phyloP scores from a whole-genome alignment of 2,113 vertebrate species.

The Pardalotus punctatus region DNA sequence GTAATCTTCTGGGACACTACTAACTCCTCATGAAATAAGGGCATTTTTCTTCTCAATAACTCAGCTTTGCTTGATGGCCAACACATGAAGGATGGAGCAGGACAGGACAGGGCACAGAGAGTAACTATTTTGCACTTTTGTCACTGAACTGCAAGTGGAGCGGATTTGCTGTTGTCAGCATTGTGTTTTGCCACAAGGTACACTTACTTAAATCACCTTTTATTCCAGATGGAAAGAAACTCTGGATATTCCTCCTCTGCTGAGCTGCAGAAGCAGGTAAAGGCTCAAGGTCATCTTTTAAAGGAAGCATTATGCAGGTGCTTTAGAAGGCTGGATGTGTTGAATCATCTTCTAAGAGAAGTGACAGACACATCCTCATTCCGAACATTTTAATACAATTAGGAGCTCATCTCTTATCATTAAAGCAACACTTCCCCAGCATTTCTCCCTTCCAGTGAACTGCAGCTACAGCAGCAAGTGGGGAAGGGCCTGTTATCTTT shows the following conservation, averaged over 20 bases:
- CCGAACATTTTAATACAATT: not conserved
- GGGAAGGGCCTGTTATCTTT: not conserved
- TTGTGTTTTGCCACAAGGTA: not conserved
- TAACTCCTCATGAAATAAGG: not conserved
- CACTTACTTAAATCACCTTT: not conserved
- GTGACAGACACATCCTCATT: not conserved
- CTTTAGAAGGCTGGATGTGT: not conserved
- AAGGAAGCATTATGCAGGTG: not conserved
- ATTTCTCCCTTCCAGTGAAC: not conserved
- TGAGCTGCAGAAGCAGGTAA: conserved; percentile 57
- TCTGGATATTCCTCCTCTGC: not conserved
- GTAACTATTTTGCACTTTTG: not conserved
- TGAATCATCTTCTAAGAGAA: not conserved
- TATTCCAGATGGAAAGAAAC: conserved; percentile 65
- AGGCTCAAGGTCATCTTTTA: not conserved
- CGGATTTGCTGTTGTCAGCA: not conserved
- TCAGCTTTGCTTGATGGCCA: not conserved
- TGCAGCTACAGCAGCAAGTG: not conserved
- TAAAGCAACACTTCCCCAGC: not conserved
- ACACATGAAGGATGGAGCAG: not conserved
- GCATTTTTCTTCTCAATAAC: not conserved
- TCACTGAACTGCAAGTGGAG: not conserved
- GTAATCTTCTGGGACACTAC: not conserved
- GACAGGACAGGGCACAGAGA: not conserved
- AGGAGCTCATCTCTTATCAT: not conserved